Percentiles rank a stretch among this genome's conserved stretches.
Conservation (phyloP, 2,888 invertebrate species). For the Furcula furcula region DNA sequence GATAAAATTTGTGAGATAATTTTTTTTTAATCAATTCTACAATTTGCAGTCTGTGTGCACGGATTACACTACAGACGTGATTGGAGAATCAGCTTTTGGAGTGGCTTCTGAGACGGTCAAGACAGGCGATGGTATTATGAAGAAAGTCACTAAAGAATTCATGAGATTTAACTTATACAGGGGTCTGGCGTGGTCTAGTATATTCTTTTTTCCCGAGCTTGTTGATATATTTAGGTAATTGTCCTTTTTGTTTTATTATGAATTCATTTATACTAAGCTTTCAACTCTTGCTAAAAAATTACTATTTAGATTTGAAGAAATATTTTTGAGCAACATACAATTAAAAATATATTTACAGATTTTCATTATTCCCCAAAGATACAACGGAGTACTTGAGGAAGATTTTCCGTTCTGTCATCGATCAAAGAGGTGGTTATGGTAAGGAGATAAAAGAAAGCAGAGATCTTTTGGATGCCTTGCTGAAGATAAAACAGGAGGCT, state of each 20-base stretch:
- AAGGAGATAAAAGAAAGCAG: constrained; percentile 20
- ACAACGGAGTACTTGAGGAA: constrained; percentile 37
- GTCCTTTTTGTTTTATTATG: too few species aligned
- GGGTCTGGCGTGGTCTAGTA: constrained; percentile 39
- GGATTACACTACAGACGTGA: constrained; percentile 41
- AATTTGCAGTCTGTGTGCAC: constrained; percentile 31
- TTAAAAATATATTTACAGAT: constrained; percentile 43
- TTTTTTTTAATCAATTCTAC: too few species aligned
- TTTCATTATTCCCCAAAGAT: constrained; percentile 48
- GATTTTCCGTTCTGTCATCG: constrained; percentile 36
- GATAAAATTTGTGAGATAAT: too few species aligned
- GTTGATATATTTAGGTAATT: constrained; percentile 40
- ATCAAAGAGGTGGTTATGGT: constrained; percentile 38
- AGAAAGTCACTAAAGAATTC: constrained; percentile 41
- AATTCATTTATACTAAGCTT: too few species aligned
- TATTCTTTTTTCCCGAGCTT: constrained; percentile 48
- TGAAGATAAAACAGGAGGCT: constrained; percentile 49
- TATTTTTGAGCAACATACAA: too few species aligned
- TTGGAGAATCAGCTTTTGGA: constrained; percentile 46
- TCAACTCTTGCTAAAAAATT: too few species aligned
- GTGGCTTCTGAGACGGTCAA: constrained; percentile 35
- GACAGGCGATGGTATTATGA: constrained; percentile 35
- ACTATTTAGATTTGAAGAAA: too few species aligned
- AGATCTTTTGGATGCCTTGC: constrained; percentile 52
- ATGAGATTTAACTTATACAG: constrained; percentile 35